Conservation (phyloP, 2,888 invertebrate genomes). For the Dryococelus australis region DNA sequence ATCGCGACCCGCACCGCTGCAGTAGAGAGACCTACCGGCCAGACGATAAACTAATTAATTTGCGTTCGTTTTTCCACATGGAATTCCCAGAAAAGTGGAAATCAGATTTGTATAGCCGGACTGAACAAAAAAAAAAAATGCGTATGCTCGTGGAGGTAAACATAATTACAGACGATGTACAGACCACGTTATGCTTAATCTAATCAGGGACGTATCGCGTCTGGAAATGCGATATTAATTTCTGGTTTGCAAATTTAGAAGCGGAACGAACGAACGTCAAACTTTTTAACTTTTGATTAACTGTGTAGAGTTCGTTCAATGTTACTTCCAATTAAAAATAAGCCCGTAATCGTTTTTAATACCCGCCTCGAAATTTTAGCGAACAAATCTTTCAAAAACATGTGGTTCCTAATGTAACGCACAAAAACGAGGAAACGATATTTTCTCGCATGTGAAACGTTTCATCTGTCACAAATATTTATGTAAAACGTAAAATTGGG, state of each 20-base stretch:
- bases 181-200: not conserved
- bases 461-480: too few species aligned
- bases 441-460: too few species aligned
- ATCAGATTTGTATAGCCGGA: not conserved
- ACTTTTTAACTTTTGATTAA: not conserved
- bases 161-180: not conserved
- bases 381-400: not conserved
- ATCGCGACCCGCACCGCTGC: not conserved
- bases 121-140: not conserved
- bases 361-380: not conserved
- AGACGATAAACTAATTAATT: not conserved
- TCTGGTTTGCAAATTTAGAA: not conserved
- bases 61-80: not conserved
- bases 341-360: not conserved
- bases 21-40: not conserved
- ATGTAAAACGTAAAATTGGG: too few species aligned
- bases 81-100: not conserved
- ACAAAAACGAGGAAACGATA: too few species aligned
- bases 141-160: not conserved
- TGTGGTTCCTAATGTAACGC: too few species aligned
- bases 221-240: not conserved
- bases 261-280: not conserved
- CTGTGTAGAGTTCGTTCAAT: not conserved
- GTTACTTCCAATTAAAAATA: not conserved
- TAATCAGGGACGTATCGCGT: not conserved